Base-by-base conservation (phyloP, 2,113 vertebrate species). In the Sphaerodactylus townsendi region DNA sequence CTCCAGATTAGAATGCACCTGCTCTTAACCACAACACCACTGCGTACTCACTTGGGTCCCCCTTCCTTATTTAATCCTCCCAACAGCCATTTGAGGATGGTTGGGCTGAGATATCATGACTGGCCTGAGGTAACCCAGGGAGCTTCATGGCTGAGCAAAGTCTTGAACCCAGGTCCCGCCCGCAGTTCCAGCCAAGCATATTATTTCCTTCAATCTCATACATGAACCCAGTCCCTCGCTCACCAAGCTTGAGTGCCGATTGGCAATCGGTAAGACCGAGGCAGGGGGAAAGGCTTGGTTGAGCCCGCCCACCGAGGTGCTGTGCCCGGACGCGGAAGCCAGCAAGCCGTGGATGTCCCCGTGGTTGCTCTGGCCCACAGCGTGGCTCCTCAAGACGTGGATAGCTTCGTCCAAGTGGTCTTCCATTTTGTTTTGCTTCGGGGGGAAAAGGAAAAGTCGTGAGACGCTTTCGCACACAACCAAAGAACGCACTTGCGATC, bases 371-470 rank as follows among this genome's bases (percentile, higher is more conserved):
- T 98, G 96, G 81, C 98, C 98, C 93, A 99, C 98, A 0, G 98
- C 99, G 0, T 99, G 98, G 90, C 95, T 99, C 77, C 98, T 97
- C 85, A 99, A 96, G 82, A 99, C 99, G 0, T 99, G 98, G 88
- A 99, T 99, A 82, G 98, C 99, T 94, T 99, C 99, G 9, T 99
- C 99, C 95, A 99, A 95, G 87, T 97, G 97, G 92, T 99, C 99
- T 90, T 99, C 98, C 97, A 99, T 96, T 95, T 99, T 99, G 96
- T 95, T 99, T 95, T 99, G 98, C 96, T 97, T 82, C 30, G 69
- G 79, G 44, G 73, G 10, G 76, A 48, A 69, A 13, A 2, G 30
- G 77, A 84, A 70, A 41, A 17, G 65, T 0, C 11, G 64, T 33
- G 1, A 44, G 44, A 44, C 9, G 4, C 53, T 23, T 56, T 56